Evolutionary conservation across 2,113 vertebrate species (phyloP).

Genomic region (Tichodroma muraria): DNA sequence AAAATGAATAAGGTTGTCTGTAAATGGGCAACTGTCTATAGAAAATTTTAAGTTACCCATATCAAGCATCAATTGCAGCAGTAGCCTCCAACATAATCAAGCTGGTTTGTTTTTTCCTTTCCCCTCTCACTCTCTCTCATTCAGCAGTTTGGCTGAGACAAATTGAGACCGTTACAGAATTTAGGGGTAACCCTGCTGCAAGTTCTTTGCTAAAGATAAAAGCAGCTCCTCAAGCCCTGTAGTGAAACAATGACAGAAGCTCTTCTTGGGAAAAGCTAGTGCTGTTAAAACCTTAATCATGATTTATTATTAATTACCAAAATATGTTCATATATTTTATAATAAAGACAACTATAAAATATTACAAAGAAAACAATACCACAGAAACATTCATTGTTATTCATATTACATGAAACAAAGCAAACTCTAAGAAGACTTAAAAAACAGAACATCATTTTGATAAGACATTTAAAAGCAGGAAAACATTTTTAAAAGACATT

Average conservation of each 20-base stretch:
- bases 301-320: slow-evolving; percentile 27
- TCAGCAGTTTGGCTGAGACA: neutral
- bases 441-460: slow-evolving; percentile 1
- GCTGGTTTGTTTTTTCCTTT: neutral
- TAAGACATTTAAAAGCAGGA: slow-evolving; percentile 29
- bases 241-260: slow-evolving; percentile 92
- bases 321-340: neutral
- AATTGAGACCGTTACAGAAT: neutral
- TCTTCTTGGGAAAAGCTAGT: slow-evolving; percentile 80
- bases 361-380: slow-evolving; percentile 48
- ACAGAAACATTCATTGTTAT: slow-evolving; percentile 50
- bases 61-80: neutral
- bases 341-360: slow-evolving; percentile 33
- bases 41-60: neutral
- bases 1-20: neutral
- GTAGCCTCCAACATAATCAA: neutral
- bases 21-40: neutral
- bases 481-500: slow-evolving; percentile 52
- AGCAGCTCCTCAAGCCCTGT: slow-evolving; percentile 72
- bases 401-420: slow-evolving; percentile 45
- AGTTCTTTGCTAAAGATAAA: slow-evolving; percentile 29
- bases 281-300: slow-evolving; percentile 61
- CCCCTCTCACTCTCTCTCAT: neutral
- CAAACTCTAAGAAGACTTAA: slow-evolving; percentile 38
- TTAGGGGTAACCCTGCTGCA: slow-evolving; percentile 9